phyloP scores from a whole-genome alignment of 2,888 invertebrate genomes.

The Chloroclystis v-ata region DNA sequence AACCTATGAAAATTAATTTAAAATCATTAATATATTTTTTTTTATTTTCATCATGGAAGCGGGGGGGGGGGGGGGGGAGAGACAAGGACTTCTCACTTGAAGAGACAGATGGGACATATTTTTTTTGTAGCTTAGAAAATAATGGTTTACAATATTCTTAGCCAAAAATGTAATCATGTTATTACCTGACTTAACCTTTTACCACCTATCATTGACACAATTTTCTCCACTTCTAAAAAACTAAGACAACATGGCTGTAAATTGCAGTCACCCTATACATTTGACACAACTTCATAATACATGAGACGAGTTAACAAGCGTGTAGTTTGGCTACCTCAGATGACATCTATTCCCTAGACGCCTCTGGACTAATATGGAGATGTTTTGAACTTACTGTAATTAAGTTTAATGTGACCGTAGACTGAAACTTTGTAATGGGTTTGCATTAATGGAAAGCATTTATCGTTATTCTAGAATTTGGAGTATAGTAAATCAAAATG shows the following conservation, averaged over 20 bases:
- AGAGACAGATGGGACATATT: no score
- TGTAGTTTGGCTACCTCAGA: constrained; percentile 65
- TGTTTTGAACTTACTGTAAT: constrained; percentile 34
- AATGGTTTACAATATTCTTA: no score
- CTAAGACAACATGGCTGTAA: constrained; percentile 35
- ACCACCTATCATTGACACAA: not conserved
- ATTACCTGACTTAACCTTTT: no score
- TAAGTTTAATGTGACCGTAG: constrained; percentile 31
- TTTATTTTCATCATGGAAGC: no score
- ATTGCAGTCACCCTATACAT: constrained; percentile 40
- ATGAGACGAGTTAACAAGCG: constrained; percentile 76
- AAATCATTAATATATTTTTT: no score
- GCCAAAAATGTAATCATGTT: no score
- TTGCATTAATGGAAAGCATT: constrained; percentile 18
- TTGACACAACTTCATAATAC: constrained; percentile 74
- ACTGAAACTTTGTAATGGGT: constrained; percentile 25
- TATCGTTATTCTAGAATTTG: constrained; percentile 16
- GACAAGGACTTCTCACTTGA: no score
- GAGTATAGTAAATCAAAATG: constrained; percentile 12
- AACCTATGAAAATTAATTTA: no score
- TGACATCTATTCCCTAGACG: constrained; percentile 43
- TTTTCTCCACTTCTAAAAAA: not conserved
- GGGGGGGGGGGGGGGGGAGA: no score
- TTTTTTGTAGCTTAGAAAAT: no score
- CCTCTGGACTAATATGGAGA: constrained; percentile 36